Percentiles rank a stretch among this genome's conserved stretches.
Evolutionary conservation across 2,797 vertebrate genomes (phyloP).

Genomic region (Arremon brunneinucha): DNA sequence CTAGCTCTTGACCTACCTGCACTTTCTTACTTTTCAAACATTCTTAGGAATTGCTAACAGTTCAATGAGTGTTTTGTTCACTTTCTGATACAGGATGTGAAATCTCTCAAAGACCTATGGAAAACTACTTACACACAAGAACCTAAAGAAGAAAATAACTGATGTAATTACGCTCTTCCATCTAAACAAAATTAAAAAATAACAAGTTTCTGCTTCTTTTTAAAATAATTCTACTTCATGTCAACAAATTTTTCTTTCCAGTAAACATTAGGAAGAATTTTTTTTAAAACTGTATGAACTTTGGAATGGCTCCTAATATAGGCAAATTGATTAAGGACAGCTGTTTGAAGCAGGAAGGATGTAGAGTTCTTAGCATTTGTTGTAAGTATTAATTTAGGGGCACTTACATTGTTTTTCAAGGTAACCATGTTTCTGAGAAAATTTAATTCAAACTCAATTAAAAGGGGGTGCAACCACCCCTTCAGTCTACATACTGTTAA

Average conservation of each 20-base stretch:
- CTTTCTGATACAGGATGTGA: not conserved
- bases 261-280: not conserved
- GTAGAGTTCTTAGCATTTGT: not conserved
- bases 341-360: not conserved
- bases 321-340: not conserved
- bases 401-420: not conserved
- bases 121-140: not conserved
- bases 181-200: not conserved
- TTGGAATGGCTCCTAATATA: not conserved
- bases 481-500: not conserved
- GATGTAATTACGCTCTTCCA: not conserved
- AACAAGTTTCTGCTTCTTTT: not conserved
- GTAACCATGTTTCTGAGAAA: not conserved
- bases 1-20: not conserved
- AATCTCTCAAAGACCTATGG: not conserved
- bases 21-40: not conserved
- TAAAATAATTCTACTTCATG: not conserved
- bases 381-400: not conserved
- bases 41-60: not conserved
- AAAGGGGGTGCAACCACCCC: not conserved
- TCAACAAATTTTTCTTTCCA: not conserved
- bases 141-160: not conserved
- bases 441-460: not conserved
- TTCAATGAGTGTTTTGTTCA: not conserved
- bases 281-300: not conserved